Evolutionary conservation across 1,140 invertebrate species (phyloP).

Genomic region (Oncopodura yosiiana): DNA sequence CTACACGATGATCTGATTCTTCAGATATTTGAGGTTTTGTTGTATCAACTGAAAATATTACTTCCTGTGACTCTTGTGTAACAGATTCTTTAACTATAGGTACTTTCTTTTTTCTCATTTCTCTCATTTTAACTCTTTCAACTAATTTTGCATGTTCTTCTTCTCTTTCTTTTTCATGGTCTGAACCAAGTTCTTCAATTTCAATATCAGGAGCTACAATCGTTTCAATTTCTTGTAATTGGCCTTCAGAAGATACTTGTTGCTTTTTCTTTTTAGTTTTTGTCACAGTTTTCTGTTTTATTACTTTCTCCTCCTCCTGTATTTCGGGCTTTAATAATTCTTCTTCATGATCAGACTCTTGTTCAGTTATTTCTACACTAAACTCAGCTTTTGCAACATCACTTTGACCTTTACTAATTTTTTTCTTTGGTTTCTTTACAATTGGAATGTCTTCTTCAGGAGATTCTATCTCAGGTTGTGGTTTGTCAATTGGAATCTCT

Average conservation of each 20-base stretch:
- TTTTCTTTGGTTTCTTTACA: background rate
- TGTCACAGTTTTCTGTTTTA: background rate
- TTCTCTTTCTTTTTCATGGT: too few species aligned
- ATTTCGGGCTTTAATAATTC: background rate
- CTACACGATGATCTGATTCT: too few species aligned
- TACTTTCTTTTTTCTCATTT: too few species aligned
- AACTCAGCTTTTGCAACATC: background rate
- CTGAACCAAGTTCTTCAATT: too few species aligned
- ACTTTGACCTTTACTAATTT: background rate
- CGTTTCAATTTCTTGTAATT: too few species aligned
- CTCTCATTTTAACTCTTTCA: background rate
- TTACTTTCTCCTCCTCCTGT: background rate
- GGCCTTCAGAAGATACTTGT: too few species aligned
- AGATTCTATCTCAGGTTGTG: background rate
- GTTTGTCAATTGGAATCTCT: background rate
- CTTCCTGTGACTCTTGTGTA: too few species aligned
- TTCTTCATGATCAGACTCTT: background rate
- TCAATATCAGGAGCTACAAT: too few species aligned
- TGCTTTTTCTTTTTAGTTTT: too few species aligned
- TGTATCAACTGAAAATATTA: too few species aligned
- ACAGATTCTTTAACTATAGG: too few species aligned
- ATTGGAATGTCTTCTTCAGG: background rate
- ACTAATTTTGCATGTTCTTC: background rate
- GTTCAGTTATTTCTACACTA: background rate
- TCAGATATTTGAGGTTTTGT: too few species aligned